Percentiles rank a stretch among this genome's conserved stretches.
Evolutionary conservation across 2,888 invertebrate genomes (phyloP).

Genomic region (Dryocosmus kuriphilus): DNA sequence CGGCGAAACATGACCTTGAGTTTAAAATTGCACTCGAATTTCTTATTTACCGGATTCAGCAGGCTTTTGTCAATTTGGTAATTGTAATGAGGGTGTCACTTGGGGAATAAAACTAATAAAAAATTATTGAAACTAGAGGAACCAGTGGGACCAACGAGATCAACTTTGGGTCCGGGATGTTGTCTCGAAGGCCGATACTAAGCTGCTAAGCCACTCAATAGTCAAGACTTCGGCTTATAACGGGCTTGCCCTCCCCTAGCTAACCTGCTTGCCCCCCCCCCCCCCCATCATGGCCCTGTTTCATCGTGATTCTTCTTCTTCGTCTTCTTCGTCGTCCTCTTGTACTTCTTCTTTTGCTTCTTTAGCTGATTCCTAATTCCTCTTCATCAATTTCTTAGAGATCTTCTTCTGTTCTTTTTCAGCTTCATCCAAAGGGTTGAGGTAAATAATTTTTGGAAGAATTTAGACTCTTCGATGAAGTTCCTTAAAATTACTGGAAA

Average conservation of each 20-base stretch:
- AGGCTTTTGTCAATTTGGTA: not conserved
- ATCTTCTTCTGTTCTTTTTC: slow-evolving; percentile 29
- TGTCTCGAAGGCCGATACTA: slow-evolving; percentile 73
- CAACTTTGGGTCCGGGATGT: slow-evolving; percentile 23
- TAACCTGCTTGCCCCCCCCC: slow-evolving; percentile 55
- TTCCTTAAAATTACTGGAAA: not conserved
- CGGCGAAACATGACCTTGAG: slow-evolving; percentile 4
- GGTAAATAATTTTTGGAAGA: not conserved
- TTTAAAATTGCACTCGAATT: not conserved
- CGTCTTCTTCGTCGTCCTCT: slow-evolving; percentile 50
- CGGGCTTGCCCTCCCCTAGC: slow-evolving; percentile 79
- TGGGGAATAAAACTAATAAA: slow-evolving; percentile 5
- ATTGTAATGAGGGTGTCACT: not conserved
- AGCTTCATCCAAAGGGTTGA: not conserved
- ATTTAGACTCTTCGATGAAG: not conserved
- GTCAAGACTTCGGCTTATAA: slow-evolving; percentile 78
- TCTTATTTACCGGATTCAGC: slow-evolving; percentile 5
- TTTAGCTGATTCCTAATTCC: slow-evolving; percentile 36
- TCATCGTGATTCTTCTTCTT: slow-evolving; percentile 53
- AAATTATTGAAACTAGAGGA: slow-evolving; percentile 37
- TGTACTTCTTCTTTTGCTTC: slow-evolving; percentile 43
- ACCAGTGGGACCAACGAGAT: slow-evolving; percentile 36
- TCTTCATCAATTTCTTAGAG: slow-evolving; percentile 26
- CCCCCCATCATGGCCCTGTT: slow-evolving; percentile 56
- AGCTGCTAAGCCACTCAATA: slow-evolving; percentile 80